Evolutionary conservation across 2,888 invertebrate genomes (phyloP).

Genomic region (Patella depressa): DNA sequence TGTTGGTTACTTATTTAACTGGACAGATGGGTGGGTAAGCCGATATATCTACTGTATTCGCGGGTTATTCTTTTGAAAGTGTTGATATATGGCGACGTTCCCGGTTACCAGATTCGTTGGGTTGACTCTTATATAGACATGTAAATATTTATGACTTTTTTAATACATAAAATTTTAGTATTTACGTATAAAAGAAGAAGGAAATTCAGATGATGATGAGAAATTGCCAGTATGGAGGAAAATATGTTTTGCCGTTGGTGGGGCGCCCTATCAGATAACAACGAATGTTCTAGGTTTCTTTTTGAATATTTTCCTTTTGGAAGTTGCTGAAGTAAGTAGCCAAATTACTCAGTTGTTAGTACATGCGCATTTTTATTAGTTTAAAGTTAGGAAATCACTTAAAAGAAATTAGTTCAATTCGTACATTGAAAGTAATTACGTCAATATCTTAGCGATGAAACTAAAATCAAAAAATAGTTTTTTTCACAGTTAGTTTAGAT

Average conservation of each 20-base stretch:
- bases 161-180: slow-evolving; percentile 16
- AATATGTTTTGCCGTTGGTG: slow-evolving; percentile 63
- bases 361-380: too few relatives aligned
- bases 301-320: slow-evolving; percentile 61
- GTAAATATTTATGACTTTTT: background rate
- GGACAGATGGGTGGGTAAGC: too few relatives aligned
- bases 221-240: slow-evolving; percentile 58
- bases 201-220: slow-evolving; percentile 24
- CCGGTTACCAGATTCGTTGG: background rate
- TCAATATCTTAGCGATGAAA: too few relatives aligned
- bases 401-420: too few relatives aligned
- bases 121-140: background rate
- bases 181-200: slow-evolving; percentile 21
- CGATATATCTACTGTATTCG: too few relatives aligned
- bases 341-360: too few relatives aligned
- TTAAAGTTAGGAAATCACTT: too few relatives aligned
- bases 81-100: background rate
- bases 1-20: too few relatives aligned
- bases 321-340: slow-evolving; percentile 59
- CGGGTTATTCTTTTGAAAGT: too few relatives aligned
- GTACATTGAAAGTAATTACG: too few relatives aligned
- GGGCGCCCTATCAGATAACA: slow-evolving; percentile 63
- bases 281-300: slow-evolving; percentile 63
- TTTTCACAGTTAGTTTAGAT: too few relatives aligned
- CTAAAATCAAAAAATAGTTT: too few relatives aligned